Conservation (phyloP, 2,113 vertebrate genomes). For the Anhinga anhinga region DNA sequence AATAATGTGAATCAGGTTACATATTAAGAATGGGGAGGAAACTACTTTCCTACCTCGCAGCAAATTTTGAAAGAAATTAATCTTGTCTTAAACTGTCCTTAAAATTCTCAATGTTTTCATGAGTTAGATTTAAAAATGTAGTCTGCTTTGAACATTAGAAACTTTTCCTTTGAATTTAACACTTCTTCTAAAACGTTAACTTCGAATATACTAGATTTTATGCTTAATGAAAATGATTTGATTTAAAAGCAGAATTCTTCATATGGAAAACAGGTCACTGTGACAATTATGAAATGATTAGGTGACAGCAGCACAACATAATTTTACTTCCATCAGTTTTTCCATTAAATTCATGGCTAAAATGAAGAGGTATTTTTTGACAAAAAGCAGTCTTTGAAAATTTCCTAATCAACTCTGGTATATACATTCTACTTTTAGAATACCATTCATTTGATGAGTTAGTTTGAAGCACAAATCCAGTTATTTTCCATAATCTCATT, state of each 20-base stretch:
- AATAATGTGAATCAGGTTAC: not conserved
- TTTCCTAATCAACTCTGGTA: not conserved
- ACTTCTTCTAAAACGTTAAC: not conserved
- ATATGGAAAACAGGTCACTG: not conserved
- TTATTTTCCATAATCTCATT: not conserved
- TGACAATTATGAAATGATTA: not conserved
- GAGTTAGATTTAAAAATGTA: not conserved
- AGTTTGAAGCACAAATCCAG: not conserved
- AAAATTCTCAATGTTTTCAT: not conserved
- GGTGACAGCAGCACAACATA: not conserved
- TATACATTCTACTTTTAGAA: not conserved
- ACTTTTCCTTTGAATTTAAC: not conserved
- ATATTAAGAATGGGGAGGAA: not conserved
- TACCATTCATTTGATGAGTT: not conserved
- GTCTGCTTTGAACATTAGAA: not conserved
- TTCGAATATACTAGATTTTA: not conserved
- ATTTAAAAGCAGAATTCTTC: not conserved
- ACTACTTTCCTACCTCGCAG: not conserved
- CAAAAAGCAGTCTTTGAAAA: not conserved
- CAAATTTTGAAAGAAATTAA: not conserved
- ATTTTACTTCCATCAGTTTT: not conserved
- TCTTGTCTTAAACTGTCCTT: not conserved
- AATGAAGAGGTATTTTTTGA: not conserved
- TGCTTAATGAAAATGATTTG: not conserved
- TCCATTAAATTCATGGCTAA: not conserved